A percentile compares a stretch with the other conserved stretches of the same genome.
Evolutionary conservation across 1,140 invertebrate genomes (phyloP).

Genomic region (Drosophila simulans): DNA sequence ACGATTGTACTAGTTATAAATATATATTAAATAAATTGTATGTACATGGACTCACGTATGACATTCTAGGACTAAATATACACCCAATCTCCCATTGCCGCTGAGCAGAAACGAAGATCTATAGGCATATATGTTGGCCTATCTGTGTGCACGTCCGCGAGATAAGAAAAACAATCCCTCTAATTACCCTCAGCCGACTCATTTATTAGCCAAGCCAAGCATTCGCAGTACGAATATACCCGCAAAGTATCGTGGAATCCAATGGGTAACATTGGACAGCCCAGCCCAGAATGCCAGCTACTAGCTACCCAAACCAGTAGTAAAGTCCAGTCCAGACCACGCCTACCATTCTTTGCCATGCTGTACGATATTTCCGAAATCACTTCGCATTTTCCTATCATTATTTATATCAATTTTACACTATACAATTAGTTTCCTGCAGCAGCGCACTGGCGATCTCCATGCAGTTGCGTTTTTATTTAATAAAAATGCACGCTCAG

Average conservation of each 20-base stretch:
- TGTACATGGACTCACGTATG: constrained; percentile 30
- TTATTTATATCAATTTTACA: constrained; percentile 6
- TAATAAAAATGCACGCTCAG: constrained; percentile 9
- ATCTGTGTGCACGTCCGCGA: not conserved
- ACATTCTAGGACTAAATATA: constrained; percentile 46
- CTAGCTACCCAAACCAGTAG: not conserved
- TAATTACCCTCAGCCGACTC: constrained; percentile 10
- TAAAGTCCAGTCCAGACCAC: constrained; percentile 7
- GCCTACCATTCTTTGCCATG: not conserved
- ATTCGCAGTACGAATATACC: constrained; percentile 16
- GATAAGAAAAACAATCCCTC: not conserved
- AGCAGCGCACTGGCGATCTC: constrained; percentile 1
- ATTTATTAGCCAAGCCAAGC: constrained; percentile 5
- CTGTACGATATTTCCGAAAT: constrained; percentile 16
- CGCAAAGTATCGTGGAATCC: constrained; percentile 9
- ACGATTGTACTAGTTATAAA: constrained; percentile 43
- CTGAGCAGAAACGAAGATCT: constrained; percentile 1
- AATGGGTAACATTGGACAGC: constrained; percentile 16
- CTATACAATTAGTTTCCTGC: not conserved
- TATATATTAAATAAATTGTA: constrained; percentile 40
- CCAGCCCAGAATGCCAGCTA: not conserved
- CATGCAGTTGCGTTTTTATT: constrained; percentile 7
- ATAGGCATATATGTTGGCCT: not conserved
- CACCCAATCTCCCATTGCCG: constrained; percentile 13
- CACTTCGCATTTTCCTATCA: not conserved